Percentiles rank a stretch among this genome's conserved stretches.
Evolutionary conservation across 1,140 invertebrate species (phyloP).

Genomic region (Trichomalopsis sarcophagae): DNA sequence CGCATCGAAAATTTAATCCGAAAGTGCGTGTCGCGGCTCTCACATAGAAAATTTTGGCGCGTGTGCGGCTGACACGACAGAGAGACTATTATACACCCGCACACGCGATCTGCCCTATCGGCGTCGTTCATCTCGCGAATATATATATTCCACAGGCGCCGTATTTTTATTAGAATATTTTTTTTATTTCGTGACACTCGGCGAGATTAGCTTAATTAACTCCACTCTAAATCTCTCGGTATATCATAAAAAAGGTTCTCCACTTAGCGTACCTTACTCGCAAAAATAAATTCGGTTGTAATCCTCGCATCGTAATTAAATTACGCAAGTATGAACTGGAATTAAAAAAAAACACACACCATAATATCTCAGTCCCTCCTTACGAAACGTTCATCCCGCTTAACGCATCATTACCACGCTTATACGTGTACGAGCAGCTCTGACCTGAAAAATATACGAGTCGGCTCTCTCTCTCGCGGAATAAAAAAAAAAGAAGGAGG

Average conservation of each 20-base stretch:
- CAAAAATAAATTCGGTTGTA: neutral
- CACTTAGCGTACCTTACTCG: too few relatives aligned
- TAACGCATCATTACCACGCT: neutral
- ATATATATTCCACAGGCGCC: neutral
- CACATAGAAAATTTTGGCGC: neutral
- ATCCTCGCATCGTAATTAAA: neutral
- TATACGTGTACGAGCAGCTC: neutral
- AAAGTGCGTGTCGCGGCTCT: neutral
- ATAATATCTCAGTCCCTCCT: neutral
- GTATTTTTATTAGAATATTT: neutral
- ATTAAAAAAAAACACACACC: neutral
- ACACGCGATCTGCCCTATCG: neutral
- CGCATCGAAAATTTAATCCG: slow-evolving; percentile 1
- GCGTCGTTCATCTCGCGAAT: neutral
- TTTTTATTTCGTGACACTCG: neutral
- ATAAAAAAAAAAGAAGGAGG: slow-evolving; percentile 14
- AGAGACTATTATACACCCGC: neutral
- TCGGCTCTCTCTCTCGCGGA: neutral
- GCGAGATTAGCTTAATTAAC: neutral
- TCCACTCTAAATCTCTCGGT: neutral
- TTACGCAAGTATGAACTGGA: slow-evolving; percentile 1
- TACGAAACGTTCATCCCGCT: neutral
- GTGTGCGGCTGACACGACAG: neutral
- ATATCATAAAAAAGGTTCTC: neutral
- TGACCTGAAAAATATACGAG: neutral